phyloP scores from a whole-genome alignment of 1,140 invertebrate species.

The Drosophila setifemur region DNA sequence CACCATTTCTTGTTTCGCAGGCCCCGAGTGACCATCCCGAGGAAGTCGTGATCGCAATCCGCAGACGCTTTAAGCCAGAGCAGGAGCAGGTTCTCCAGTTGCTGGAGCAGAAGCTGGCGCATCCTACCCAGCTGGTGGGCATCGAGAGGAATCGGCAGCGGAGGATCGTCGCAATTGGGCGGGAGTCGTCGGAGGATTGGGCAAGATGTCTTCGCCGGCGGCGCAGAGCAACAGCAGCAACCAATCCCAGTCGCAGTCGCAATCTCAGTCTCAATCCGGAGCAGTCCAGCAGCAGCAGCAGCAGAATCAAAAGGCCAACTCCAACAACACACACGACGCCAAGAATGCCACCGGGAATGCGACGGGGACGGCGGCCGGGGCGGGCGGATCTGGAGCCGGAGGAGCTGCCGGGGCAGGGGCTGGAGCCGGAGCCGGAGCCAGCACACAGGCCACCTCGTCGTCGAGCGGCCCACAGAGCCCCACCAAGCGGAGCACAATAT shows the following conservation, averaged over 20 bases:
- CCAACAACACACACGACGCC: constrained; percentile 46
- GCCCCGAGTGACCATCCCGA: not conserved
- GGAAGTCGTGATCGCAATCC: not conserved
- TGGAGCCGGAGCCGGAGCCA: constrained; percentile 4
- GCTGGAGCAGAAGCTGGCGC: constrained; percentile 18
- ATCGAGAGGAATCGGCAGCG: not conserved
- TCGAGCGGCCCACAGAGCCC: constrained; percentile 60
- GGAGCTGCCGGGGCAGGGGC: constrained; percentile 22
- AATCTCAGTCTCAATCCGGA: constrained; percentile 32
- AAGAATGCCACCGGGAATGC: constrained; percentile 47
- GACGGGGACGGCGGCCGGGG: constrained; percentile 43
- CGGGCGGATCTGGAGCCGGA: constrained; percentile 10
- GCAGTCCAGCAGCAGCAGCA: constrained; percentile 47
- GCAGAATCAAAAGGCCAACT: constrained; percentile 44
- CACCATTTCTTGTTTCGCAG: constrained; percentile 23
- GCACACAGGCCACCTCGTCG: constrained; percentile 3
- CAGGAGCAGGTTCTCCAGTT: not conserved
- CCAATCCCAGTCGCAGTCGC: constrained; percentile 41
- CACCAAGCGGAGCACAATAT: constrained; percentile 74
- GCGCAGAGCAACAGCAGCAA: constrained; percentile 71
- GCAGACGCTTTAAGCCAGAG: no score
- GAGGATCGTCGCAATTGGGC: not conserved
- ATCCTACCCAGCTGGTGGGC: constrained; percentile 1
- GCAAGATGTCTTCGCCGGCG: constrained; percentile 70
- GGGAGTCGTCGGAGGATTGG: constrained; percentile 8